Base-by-base conservation (phyloP, 2,113 vertebrate species). In the Engystomops pustulosus region DNA sequence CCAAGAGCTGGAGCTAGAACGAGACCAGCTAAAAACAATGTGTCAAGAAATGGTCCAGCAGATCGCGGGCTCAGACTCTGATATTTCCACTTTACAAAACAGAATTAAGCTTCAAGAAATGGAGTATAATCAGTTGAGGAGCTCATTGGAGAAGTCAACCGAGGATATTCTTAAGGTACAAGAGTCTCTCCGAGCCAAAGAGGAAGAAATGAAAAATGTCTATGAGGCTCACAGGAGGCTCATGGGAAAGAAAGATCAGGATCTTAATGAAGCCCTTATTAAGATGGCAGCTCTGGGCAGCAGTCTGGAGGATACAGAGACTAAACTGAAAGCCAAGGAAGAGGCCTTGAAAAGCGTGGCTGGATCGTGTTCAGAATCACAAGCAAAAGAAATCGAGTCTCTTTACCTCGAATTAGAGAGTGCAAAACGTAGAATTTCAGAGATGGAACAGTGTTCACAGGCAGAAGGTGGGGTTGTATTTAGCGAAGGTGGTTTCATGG, bases 41-140 rank as follows among this genome's bases (percentile, higher is more conserved):
- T 96, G 96, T 88, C 96, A 98, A 2, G 96, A 98, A 89, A 94
- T 99, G 84, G 91, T 95, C 75, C 95, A 96, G 87, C 96, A 96
- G 62, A 93, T 96, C 0, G 86, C 95, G 0, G 90, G 95, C 87
- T 96, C 96, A 0, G 95, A 97, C 80, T 91, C 93, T 0, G 95
- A 99, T 79, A 91, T 96, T 9, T 93, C 92, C 41, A 95, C 95
- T 87, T 94, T 98, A 4, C 93, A 91, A 62, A 90, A 89, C 14
- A 95, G 94, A 80, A 89, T 98, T 72, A 91, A 93, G 30, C 92
- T 90, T 0, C 94, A 95, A 84, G 96, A 98, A 87, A 91, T 91
- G 0, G 96, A 96, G 87, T 97, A 95, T 87, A 92, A 89, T 80
- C 92, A 90, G 12, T 89, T 99, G 80, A 96, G 97, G 85, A 91